These are phyloP conservation scores for Cactoblastis cactorum DNA, from an alignment of 2,888 invertebrate species.

Conservation along the genomic window DNA sequence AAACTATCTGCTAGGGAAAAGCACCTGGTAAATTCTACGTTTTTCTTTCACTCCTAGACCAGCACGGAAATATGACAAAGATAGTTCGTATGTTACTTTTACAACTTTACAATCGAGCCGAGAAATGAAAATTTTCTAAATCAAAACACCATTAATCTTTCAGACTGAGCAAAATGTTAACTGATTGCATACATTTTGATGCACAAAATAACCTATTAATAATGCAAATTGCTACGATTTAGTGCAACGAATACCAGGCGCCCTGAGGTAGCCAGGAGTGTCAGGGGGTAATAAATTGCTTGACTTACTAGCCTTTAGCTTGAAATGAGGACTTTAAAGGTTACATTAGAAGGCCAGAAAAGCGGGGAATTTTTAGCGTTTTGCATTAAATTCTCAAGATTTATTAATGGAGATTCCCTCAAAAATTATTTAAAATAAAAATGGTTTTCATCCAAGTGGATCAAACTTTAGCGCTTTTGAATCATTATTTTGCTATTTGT, in stretches of 20 bases:
- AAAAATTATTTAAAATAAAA: too few species aligned
- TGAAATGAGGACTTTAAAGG: slow-evolving; percentile 17
- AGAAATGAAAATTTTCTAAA: background rate
- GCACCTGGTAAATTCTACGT: too few species aligned
- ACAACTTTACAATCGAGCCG: too few species aligned
- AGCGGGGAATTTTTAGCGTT: background rate
- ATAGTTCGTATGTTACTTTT: too few species aligned
- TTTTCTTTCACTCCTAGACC: too few species aligned
- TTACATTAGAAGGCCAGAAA: slow-evolving; percentile 11
- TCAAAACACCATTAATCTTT: background rate
- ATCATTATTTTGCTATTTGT: too few species aligned
- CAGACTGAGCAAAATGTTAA: slow-evolving; percentile 23
- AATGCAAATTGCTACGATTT: slow-evolving; percentile 67
- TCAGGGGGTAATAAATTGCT: slow-evolving; percentile 5
- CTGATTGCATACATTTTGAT: slow-evolving; percentile 53
- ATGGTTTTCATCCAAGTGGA: too few species aligned
- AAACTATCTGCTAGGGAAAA: too few species aligned
- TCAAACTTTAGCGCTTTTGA: too few species aligned
- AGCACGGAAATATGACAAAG: too few species aligned
- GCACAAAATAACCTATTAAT: slow-evolving; percentile 67
- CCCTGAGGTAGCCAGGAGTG: slow-evolving; percentile 7
- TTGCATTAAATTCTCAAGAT: background rate
- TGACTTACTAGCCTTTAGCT: slow-evolving; percentile 7
- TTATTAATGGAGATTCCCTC: too few species aligned
- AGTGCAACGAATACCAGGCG: slow-evolving; percentile 11